phyloP scores from a whole-genome alignment of 2,797 vertebrate species.

The Ctenopoma kingsleyae region DNA sequence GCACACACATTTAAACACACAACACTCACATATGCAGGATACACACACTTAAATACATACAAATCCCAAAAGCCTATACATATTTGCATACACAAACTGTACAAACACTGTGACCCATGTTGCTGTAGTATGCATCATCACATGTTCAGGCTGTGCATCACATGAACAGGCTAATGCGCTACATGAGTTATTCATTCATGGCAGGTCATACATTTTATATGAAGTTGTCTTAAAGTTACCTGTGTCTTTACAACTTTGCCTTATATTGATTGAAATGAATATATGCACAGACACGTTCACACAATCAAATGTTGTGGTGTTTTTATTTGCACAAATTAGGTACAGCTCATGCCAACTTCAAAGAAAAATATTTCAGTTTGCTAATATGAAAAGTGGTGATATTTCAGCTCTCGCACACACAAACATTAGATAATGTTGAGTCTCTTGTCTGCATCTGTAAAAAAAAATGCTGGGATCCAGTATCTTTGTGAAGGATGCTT shows the following conservation, averaged over 20 bases:
- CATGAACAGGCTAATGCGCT: slow-evolving; percentile 1
- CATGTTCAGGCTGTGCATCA: no score
- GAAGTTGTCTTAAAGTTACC: slow-evolving; percentile 3
- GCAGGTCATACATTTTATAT: slow-evolving; percentile 29
- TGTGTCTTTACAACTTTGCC: background rate
- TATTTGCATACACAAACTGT: no score
- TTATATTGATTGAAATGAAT: slow-evolving; percentile 1
- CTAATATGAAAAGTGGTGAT: background rate
- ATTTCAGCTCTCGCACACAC: background rate
- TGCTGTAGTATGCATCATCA: background rate
- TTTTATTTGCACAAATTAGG: slow-evolving; percentile 6
- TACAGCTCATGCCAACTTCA: background rate
- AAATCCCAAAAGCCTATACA: no score
- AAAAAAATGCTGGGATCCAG: background rate
- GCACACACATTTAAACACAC: background rate
- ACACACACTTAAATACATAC: no score
- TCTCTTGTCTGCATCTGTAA: background rate
- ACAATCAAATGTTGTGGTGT: background rate
- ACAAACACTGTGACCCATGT: background rate
- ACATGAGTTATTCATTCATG: slow-evolving; percentile 42
- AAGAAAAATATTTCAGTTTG: background rate
- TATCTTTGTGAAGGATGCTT: background rate
- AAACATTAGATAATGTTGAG: background rate
- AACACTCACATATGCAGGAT: background rate
- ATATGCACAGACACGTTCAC: background rate